Evolutionary conservation across 2,797 vertebrate species (phyloP).

Genomic region (Acrossocheilus fasciatus): DNA sequence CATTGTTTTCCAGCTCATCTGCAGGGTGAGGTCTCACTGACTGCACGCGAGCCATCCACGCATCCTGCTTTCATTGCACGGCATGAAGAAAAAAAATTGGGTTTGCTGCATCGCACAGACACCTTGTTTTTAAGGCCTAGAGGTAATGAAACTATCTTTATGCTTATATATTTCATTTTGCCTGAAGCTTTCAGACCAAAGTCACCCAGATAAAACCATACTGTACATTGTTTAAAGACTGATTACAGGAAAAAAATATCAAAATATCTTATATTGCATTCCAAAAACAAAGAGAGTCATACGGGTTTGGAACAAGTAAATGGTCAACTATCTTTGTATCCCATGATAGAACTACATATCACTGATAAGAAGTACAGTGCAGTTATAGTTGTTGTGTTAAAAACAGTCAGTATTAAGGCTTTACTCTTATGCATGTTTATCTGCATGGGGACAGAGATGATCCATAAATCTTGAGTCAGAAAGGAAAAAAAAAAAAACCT

Average conservation of each 20-base stretch:
- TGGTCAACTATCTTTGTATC: neutral
- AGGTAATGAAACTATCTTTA: neutral
- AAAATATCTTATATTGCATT: neutral
- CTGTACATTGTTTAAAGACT: neutral
- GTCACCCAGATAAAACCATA: neutral
- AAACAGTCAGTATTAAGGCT: neutral
- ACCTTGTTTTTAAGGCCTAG: conserved; percentile 17
- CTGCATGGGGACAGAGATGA: neutral
- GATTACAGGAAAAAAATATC: neutral
- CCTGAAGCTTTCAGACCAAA: neutral
- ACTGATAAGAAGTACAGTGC: neutral
- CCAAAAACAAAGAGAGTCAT: neutral
- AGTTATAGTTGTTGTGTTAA: neutral
- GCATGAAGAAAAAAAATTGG: conserved; percentile 51
- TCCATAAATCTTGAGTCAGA: conserved; percentile 7
- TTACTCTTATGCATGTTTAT: neutral
- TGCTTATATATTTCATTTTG: neutral
- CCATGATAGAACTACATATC: neutral
- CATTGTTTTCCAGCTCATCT: conserved; percentile 60
- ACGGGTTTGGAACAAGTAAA: neutral
- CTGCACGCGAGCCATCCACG: conserved; percentile 59
- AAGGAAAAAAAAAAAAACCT: neutral
- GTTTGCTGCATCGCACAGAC: neutral
- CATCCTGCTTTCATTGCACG: conserved; percentile 61
- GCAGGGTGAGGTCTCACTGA: conserved; percentile 60